A percentile compares a stretch with the other conserved stretches of the same genome.
Conservation (phyloP, 1,140 invertebrate genomes). For the Ylistrum balloti region DNA sequence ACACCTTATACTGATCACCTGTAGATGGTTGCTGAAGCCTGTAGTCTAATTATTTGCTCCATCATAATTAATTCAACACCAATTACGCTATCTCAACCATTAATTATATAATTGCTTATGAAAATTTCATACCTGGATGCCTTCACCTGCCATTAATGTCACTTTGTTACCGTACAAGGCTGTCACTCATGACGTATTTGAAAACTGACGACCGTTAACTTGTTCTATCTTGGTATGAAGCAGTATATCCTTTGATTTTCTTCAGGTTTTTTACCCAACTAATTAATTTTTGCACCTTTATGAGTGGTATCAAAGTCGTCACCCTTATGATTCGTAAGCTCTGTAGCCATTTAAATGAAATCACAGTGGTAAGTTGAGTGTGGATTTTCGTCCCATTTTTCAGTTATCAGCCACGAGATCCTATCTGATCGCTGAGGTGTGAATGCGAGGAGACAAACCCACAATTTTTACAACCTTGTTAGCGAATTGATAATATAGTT, state of each 20-base stretch:
- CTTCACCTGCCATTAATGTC: conserved; percentile 5
- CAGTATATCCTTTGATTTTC: conserved; percentile 44
- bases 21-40: not conserved
- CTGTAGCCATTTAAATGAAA: conserved; percentile 26
- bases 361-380: conserved; percentile 31
- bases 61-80: conserved; percentile 49
- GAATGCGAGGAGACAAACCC: conserved; percentile 24
- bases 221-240: conserved; percentile 18
- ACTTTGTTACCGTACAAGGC: not conserved
- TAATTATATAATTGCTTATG: conserved; percentile 62
- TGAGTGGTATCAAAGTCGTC: conserved; percentile 32
- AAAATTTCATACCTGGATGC: conserved; percentile 58
- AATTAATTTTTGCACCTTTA: conserved; percentile 45
- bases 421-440: conserved; percentile 9
- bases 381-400: conserved; percentile 6
- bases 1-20: not conserved
- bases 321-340: conserved; percentile 7
- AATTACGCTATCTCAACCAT: conserved; percentile 34
- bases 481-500: conserved; percentile 36
- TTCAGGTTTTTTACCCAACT: not conserved
- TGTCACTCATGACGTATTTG: conserved; percentile 5
- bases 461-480: conserved; percentile 27
- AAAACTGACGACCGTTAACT: conserved; percentile 39
- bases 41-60: conserved; percentile 10
- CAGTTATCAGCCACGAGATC: not conserved